A percentile compares a stretch with the other conserved stretches of the same genome.
These are phyloP conservation scores for Cecidostiba fungosa DNA, from an alignment of 2,888 invertebrate genomes.

Conservation along the genomic window DNA sequence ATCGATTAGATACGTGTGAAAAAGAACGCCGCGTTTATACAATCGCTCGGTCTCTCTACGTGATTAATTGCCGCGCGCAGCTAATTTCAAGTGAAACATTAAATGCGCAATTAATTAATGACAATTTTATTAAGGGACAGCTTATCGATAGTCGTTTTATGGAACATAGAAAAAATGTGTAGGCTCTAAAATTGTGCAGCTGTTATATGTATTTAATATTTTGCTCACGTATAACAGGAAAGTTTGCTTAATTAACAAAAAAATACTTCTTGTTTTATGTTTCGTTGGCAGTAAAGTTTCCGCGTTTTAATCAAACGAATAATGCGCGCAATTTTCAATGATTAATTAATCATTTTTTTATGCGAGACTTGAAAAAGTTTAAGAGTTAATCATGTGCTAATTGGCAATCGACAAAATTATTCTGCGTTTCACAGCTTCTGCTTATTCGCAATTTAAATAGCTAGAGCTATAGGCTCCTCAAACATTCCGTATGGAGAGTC, in stretches of 20 bases:
- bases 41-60: not conserved
- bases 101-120: constrained; percentile 13
- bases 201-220: too few species aligned
- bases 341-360: not conserved
- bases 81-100: constrained; percentile 12
- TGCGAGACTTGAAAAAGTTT: not conserved
- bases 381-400: constrained; percentile 36
- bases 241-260: too few species aligned
- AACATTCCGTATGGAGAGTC: constrained; percentile 1
- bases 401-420: constrained; percentile 5
- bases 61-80: constrained; percentile 7
- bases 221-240: too few species aligned
- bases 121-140: not conserved
- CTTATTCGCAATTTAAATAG: not conserved
- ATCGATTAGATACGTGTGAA: constrained; percentile 8
- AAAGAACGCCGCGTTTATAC: not conserved
- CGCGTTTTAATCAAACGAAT: not conserved
- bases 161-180: not conserved
- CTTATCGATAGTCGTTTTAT: not conserved
- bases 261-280: too few species aligned
- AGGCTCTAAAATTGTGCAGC: too few species aligned
- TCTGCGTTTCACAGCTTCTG: constrained; percentile 14
- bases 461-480: not conserved
- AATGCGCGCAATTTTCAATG: too few species aligned
- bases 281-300: not conserved